Evolutionary conservation across 2,888 invertebrate species (phyloP).

Genomic region (Hirudinaria manillensis): DNA sequence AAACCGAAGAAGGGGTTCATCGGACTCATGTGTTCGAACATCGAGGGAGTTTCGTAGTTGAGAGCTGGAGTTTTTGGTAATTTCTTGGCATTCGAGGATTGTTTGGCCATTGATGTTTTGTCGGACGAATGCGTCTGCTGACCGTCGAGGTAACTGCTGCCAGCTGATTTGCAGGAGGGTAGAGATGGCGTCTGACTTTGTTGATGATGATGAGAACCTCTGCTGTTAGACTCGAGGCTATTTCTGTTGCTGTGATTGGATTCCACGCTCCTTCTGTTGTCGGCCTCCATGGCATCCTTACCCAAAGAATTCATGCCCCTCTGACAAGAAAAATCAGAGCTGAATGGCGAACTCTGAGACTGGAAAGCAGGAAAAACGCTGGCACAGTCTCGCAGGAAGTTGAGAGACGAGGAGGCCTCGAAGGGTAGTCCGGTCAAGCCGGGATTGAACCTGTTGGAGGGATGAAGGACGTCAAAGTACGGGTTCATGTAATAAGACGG

Average conservation of each 20-base stretch:
- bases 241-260: conserved; percentile 8
- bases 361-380: conserved; percentile 2
- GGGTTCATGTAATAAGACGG: conserved; percentile 3
- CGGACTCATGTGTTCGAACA: not conserved
- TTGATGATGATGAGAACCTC: conserved; percentile 3
- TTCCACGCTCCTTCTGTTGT: not conserved
- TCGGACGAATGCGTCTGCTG: not conserved
- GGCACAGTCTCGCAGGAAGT: not conserved
- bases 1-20: not conserved
- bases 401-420: not conserved
- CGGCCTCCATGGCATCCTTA: not conserved
- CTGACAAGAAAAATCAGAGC: not conserved
- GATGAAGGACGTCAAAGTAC: not conserved
- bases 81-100: not conserved
- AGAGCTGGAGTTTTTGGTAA: not conserved
- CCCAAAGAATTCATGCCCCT: not conserved
- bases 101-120: not conserved
- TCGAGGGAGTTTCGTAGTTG: not conserved
- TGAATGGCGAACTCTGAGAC: not conserved
- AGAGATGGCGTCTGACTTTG: not conserved
- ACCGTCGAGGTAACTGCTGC: too few species aligned
- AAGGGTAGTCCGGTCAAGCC: not conserved
- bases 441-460: conserved; percentile 1
- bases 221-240: not conserved
- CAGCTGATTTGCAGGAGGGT: not conserved